Base-by-base conservation (phyloP, 2,113 vertebrate genomes). In the Plecturocebus donacophilus region DNA sequence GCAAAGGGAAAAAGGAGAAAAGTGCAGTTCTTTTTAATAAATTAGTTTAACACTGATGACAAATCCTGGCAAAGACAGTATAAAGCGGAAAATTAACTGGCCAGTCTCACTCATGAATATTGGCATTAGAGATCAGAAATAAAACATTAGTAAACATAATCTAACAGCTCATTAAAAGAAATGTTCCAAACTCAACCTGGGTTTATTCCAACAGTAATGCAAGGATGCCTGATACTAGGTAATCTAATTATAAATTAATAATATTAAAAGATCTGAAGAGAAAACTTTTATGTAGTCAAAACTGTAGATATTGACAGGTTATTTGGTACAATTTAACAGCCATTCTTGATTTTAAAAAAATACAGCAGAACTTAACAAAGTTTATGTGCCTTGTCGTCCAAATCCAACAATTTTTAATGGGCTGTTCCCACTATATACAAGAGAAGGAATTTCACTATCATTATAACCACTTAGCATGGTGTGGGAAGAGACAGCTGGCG, bases 101-200 rank as follows among this genome's bases (percentile, higher is more conserved):
- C 56, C 20, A 79, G 3, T 52, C 40, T 68, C 17, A 40, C 3
- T 92, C 21, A 61, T 61, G 64, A 93, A 83, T 56, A n/a, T n/a
- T 49, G 32, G 13, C 40, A 61, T 90, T 61, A 40, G 30, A 79
- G 75, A 19, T 66, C 58, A 73, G 75, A 68, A 90, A 64, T 66
- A 76, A 66, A 61, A 70, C 56, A 58, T 58, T 85, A 85, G 32
- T 40, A 76, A 76, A 49, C 9, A 52, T 16, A 71, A 49, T 21
- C 54, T 81, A 73, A 64, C 19, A 93, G 47, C 82, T 96, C 5
- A 35, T 84, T 97, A 84, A 90, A 64, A 76, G 40, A 77, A 66
- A 42, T 80, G 61, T 25, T 90, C 13, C 32, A 58, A 54, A 68
- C 42, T 70, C 54, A 58, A 73, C 35, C 35, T 80, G 13, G 4